A percentile compares a stretch with the other conserved stretches of the same genome.
These are phyloP conservation scores for Cottus gobio DNA, from an alignment of 2,113 vertebrate species.

Conservation along the genomic window DNA sequence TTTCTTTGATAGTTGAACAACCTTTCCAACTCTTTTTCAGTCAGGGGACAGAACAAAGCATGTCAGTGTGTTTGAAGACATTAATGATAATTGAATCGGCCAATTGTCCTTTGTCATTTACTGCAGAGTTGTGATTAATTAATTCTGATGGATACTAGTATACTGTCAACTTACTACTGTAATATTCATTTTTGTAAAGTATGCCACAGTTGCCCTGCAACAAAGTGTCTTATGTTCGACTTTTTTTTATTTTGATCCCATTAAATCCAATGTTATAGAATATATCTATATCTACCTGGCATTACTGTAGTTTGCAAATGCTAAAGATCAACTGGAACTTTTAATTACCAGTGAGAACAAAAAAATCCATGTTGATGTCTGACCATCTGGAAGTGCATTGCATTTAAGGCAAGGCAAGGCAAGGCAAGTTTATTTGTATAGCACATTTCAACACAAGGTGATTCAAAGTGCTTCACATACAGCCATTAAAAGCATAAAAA, in stretches of 20 bases:
- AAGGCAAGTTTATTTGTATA: too few species aligned
- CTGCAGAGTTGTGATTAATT: slow-evolving; percentile 6
- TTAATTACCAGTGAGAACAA: not conserved
- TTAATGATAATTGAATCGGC: slow-evolving; percentile 4
- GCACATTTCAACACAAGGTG: too few species aligned
- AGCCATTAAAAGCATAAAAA: too few species aligned
- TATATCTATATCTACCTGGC: not conserved
- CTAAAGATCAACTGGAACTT: not conserved
- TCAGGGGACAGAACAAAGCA: not conserved
- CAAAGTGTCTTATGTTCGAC: not conserved
- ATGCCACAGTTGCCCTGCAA: not conserved
- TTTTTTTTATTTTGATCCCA: not conserved
- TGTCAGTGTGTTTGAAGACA: not conserved
- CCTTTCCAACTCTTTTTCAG: not conserved
- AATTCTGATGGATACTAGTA: not conserved
- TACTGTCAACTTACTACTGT: not conserved
- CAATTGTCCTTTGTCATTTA: slow-evolving; percentile 11
- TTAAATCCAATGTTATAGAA: not conserved
- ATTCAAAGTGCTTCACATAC: too few species aligned
- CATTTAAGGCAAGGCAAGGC: too few species aligned
- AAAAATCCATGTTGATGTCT: not conserved
- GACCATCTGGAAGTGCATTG: not conserved
- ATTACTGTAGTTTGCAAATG: not conserved
- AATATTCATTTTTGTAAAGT: not conserved
- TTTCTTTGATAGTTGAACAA: not conserved